A percentile compares a stretch with the other conserved stretches of the same genome.
Evolutionary conservation across 2,797 vertebrate species (phyloP).

Genomic region (Hypotaenidia philippensis): DNA sequence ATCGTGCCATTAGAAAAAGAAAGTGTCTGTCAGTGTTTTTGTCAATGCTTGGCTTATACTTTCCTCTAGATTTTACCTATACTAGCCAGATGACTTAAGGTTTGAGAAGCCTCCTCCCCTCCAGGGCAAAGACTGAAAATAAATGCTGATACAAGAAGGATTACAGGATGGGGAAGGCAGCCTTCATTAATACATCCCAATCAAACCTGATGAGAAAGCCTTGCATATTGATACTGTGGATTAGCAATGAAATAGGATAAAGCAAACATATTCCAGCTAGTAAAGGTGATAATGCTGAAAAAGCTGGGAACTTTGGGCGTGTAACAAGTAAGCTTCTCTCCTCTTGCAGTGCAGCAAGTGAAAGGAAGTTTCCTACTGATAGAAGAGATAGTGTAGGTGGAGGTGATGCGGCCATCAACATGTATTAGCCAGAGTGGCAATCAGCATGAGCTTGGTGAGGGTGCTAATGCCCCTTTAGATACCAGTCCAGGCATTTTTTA

Average conservation of each 20-base stretch:
- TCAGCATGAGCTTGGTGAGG: neutral
- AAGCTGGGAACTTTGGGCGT: neutral
- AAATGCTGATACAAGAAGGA: conserved; percentile 12
- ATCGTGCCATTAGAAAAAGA: neutral
- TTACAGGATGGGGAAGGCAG: neutral
- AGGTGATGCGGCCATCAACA: neutral
- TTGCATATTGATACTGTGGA: neutral
- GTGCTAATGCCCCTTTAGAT: neutral
- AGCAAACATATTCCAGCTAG: neutral
- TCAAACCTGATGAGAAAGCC: conserved; percentile 14
- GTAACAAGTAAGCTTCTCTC: neutral
- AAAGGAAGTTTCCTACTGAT: neutral
- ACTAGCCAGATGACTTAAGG: neutral
- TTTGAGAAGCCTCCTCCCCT: neutral
- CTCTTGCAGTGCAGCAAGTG: neutral
- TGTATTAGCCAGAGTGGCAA: neutral
- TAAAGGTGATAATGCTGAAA: neutral
- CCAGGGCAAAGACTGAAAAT: conserved; percentile 34
- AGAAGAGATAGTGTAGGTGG: neutral
- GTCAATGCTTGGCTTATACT: neutral
- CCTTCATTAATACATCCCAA: neutral
- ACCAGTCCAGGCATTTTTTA: neutral
- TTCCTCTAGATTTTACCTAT: neutral
- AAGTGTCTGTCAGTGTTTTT: neutral
- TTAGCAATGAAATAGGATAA: neutral